phyloP scores from a whole-genome alignment of 2,113 vertebrate genomes.

The Crotalus horridus region DNA sequence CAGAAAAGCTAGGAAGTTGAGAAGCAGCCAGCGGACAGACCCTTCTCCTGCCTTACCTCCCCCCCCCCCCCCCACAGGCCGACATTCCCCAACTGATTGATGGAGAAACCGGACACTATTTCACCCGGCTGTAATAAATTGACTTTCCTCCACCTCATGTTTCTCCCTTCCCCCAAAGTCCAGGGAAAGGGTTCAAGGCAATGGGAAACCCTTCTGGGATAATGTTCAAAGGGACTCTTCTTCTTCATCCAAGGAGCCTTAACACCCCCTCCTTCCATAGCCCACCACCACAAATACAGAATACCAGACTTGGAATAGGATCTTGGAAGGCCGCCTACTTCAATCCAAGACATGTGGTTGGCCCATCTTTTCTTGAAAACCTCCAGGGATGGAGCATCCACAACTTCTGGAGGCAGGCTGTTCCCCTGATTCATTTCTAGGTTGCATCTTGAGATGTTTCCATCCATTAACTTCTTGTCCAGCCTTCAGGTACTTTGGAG shows the following conservation, averaged over 20 bases:
- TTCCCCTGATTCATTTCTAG: too few species aligned
- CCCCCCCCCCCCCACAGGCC: neutral
- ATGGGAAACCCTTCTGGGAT: neutral
- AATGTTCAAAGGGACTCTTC: neutral
- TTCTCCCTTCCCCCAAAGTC: neutral
- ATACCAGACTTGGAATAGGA: neutral
- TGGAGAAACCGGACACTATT: slow-evolving; percentile 4
- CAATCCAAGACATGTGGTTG: too few species aligned
- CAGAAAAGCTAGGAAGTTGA: neutral
- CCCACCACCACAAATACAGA: neutral
- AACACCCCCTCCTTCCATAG: neutral
- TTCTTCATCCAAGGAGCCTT: neutral
- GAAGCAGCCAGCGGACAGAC: slow-evolving; percentile 11
- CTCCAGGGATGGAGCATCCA: too few species aligned
- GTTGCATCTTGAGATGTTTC: too few species aligned
- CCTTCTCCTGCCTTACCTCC: neutral
- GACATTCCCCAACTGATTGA: slow-evolving; percentile 3
- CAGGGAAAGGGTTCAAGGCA: neutral
- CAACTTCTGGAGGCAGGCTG: too few species aligned
- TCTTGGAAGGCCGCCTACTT: neutral
- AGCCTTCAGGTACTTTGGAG: too few species aligned
- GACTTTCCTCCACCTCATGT: neutral
- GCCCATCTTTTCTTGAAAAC: too few species aligned
- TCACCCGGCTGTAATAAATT: neutral
- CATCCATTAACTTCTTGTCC: too few species aligned